Base-by-base conservation (phyloP, 2,888 invertebrate genomes). In the Yponomeuta cagnagella region DNA sequence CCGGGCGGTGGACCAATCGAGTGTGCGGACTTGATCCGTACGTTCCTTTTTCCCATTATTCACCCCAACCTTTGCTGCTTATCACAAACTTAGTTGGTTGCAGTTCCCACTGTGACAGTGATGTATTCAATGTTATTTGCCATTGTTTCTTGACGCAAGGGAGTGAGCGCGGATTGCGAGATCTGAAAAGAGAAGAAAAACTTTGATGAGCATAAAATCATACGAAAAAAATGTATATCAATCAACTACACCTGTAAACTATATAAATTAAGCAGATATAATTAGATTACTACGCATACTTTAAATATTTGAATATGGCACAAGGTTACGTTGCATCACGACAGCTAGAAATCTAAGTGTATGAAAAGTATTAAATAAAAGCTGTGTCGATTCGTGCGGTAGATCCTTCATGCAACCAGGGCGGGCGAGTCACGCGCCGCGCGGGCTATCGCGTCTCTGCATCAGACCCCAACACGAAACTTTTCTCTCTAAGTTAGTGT, bases 21-120 rank as follows among this genome's bases (percentile, higher is more conserved):
- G 86, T 91, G 89, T 85, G 88, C 82, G 79, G 86, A 87, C 82
- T 91, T 90, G 88, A 90, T 91, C 84, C 92, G 89, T 83, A 85
- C 91, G 89, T 89, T 89, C 77, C 89, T 90, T 86, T 88, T 92
- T 90, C 87, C 92, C 92, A 92, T 92, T 88, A 90, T 92, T 92
- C 85, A 89, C 86, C 84, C 85, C 85, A 81, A 84, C 84, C 79
- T 80, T 76, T 77, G 79, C 82, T 82, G 77, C 78, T 79, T 77
- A 75, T 78, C 74, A 79, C 84, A 78, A 81, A 85, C 79, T 88
- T 80, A 88, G 78, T 82, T 78, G 76, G 72, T 75, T 74, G 79
- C 76, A 77, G 75, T 81, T 75, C 79, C 77, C 71, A 76, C 76
- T 74, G 77, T 76, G 73, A 75, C 75, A 69, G 74, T 72, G 75